phyloP scores from a whole-genome alignment of 2,113 vertebrate species.

The Turdus rufiventris region DNA sequence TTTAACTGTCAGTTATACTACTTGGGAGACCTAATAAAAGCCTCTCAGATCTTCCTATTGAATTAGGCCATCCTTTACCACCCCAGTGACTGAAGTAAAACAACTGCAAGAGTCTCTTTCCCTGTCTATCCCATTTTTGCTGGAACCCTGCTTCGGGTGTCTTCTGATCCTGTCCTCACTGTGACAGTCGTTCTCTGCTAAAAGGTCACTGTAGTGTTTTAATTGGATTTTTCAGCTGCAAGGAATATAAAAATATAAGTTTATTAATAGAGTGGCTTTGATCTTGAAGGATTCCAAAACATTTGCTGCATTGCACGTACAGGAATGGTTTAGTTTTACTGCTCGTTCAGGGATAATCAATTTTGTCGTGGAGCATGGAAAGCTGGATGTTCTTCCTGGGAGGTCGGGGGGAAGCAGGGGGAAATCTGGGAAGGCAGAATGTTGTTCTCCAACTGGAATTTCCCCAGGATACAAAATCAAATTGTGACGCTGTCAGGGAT shows the following conservation, averaged over 20 bases:
- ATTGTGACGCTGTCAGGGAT: neutral
- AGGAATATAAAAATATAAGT: conserved; percentile 34
- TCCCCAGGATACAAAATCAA: neutral
- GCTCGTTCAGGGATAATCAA: neutral
- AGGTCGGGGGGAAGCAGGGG: neutral
- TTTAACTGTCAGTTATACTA: conserved; percentile 51
- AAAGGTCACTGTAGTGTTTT: conserved; percentile 45
- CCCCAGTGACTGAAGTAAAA: neutral
- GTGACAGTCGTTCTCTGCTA: neutral
- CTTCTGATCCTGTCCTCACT: neutral
- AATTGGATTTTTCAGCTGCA: conserved; percentile 53
- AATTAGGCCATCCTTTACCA: conserved; percentile 55
- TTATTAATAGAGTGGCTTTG: conserved; percentile 48
- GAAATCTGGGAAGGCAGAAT: neutral
- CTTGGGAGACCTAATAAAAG: conserved; percentile 55
- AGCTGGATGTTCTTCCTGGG: neutral
- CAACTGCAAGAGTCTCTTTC: neutral
- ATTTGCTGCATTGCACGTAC: neutral
- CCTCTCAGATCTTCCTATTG: conserved; percentile 51
- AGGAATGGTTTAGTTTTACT: neutral
- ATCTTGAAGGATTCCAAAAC: conserved; percentile 39
- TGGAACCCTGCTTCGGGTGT: neutral
- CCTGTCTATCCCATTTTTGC: neutral
- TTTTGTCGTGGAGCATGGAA: neutral
- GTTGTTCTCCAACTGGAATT: neutral